phyloP scores from a whole-genome alignment of 1,140 invertebrate genomes.

The Heliothis subflexa region DNA sequence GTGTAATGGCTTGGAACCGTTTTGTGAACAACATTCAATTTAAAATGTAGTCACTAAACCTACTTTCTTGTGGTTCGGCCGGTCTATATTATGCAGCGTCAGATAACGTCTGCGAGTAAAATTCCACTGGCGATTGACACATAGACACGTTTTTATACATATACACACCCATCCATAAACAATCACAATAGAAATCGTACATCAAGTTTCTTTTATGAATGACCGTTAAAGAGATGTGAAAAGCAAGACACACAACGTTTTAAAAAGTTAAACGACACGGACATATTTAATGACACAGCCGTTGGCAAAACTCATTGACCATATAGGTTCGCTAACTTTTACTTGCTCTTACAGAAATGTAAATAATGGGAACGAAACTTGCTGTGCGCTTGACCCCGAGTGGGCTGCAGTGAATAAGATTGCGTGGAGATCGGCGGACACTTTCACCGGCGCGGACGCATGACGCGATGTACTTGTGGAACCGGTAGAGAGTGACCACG shows the following conservation, averaged over 20 bases:
- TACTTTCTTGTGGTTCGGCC: neutral
- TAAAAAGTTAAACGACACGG: neutral
- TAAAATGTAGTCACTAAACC: neutral
- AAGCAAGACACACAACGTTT: neutral
- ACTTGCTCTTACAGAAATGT: conserved; percentile 75
- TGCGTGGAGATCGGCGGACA: conserved; percentile 56
- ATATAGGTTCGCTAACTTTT: conserved; percentile 60
- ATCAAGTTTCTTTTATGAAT: conserved; percentile 1
- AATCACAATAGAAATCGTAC: neutral
- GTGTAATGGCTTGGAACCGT: neutral
- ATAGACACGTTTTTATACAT: conserved; percentile 1
- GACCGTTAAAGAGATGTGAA: neutral
- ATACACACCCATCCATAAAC: conserved; percentile 11
- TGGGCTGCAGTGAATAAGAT: conserved; percentile 53
- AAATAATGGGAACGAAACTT: conserved; percentile 72
- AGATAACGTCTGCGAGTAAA: neutral
- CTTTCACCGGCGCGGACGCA: conserved; percentile 65
- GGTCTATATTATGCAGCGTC: neutral
- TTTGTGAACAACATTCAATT: neutral
- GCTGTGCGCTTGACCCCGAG: conserved; percentile 73
- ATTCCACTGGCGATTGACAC: neutral
- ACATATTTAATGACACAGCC: neutral
- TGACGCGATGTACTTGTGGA: conserved; percentile 21
- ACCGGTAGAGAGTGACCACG: conserved; percentile 53
- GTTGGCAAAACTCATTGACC: conserved; percentile 23